Conservation (phyloP, 2,888 invertebrate species). For the Thymelicus sylvestris region DNA sequence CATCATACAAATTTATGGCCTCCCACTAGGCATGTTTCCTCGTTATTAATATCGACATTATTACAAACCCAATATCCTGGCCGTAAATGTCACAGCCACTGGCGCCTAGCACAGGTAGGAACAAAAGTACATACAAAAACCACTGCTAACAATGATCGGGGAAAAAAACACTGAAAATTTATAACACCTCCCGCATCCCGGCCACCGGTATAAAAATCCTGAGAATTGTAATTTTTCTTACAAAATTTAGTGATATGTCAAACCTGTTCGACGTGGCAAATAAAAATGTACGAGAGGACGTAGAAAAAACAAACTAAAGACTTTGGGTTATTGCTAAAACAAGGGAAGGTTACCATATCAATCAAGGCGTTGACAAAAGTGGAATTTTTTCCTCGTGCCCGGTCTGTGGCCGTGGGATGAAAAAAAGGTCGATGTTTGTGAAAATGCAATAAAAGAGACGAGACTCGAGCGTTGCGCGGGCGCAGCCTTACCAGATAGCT, state of each 20-base stretch:
- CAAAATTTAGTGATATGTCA: conserved; percentile 84
- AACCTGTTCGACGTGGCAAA: conserved; percentile 79
- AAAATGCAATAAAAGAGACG: conserved; percentile 72
- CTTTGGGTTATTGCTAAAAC: conserved; percentile 82
- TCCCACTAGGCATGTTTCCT: conserved; percentile 68
- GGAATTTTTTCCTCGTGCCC: conserved; percentile 65
- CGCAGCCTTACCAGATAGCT: conserved; percentile 51
- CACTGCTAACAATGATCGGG: conserved; percentile 67
- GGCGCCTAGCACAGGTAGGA: conserved; percentile 83
- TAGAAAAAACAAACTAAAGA: conserved; percentile 66
- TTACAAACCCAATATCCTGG: conserved; percentile 81
- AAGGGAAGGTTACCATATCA: conserved; percentile 82
- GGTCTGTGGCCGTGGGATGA: conserved; percentile 60
- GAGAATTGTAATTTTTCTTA: conserved; percentile 81
- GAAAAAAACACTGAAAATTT: conserved; percentile 76
- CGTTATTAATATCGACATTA: conserved; percentile 82
- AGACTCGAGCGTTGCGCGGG: conserved; percentile 53
- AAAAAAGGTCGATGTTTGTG: conserved; percentile 79
- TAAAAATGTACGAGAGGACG: conserved; percentile 76
- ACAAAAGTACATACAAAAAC: conserved; percentile 72
- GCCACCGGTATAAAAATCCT: conserved; percentile 77
- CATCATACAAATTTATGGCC: conserved; percentile 73
- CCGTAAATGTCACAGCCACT: conserved; percentile 81
- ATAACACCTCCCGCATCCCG: conserved; percentile 72
- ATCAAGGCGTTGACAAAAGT: conserved; percentile 83